Conservation (phyloP, 2,888 invertebrate genomes). For the Gibbula magus region DNA sequence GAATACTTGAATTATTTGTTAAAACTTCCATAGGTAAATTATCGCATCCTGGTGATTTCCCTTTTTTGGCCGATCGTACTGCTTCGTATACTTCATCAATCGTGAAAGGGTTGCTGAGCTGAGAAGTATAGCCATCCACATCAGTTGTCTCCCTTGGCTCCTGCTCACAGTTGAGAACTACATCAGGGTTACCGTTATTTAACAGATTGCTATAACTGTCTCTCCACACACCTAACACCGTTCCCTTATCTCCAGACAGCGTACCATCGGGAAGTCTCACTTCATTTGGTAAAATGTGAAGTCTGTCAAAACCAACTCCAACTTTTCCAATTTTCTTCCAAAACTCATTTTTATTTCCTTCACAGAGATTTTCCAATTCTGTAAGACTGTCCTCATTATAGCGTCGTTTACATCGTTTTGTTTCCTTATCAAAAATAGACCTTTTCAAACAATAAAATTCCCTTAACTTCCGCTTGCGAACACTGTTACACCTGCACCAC, state of each 20-base stretch:
- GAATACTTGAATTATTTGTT: no score
- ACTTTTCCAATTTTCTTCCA: conserved; percentile 1
- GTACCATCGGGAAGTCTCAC: background rate
- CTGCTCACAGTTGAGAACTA: background rate
- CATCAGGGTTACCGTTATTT: background rate
- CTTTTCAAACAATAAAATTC: background rate
- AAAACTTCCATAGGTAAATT: background rate
- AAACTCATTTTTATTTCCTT: background rate
- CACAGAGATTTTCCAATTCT: background rate
- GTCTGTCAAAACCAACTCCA: background rate
- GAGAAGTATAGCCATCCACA: no score
- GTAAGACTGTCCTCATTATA: background rate
- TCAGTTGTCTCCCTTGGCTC: no score
- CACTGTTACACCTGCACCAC: background rate
- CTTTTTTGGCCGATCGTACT: background rate
- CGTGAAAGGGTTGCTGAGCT: background rate
- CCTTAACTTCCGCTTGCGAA: background rate
- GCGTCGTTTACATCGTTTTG: background rate
- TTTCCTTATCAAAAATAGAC: background rate
- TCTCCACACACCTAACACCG: background rate
- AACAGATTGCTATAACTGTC: background rate
- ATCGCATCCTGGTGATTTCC: no score
- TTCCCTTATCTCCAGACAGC: background rate
- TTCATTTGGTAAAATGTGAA: background rate
- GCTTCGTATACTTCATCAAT: background rate